These are phyloP conservation scores for Callospermophilus lateralis DNA, from an alignment of 2,113 vertebrate genomes.

Conservation along the genomic window DNA sequence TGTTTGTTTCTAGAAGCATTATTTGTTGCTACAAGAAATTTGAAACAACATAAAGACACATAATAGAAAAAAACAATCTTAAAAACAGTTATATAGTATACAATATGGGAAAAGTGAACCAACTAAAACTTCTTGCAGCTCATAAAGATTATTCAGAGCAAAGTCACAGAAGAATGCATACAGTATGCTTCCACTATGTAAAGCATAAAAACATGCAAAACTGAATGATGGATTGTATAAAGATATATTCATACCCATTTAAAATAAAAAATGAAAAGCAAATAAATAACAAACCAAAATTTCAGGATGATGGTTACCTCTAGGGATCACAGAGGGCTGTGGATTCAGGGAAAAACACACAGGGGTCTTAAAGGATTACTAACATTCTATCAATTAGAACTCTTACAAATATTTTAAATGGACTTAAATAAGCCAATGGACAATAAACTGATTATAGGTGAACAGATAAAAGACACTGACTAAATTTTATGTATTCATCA, in stretches of 20 bases:
- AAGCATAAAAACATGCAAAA: conserved; percentile 24
- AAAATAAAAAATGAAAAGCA: conserved; percentile 32
- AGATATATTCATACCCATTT: not conserved
- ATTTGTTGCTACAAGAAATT: not conserved
- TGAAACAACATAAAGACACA: not conserved
- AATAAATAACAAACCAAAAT: not conserved
- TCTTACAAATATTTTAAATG: not conserved
- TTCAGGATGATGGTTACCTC: not conserved
- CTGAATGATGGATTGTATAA: not conserved
- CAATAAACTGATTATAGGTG: not conserved
- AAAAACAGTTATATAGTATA: not conserved
- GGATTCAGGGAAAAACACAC: not conserved
- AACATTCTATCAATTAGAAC: not conserved
- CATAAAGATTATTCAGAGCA: conserved; percentile 5
- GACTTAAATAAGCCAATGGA: not conserved
- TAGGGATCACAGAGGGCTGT: not conserved
- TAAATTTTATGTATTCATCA: not conserved
- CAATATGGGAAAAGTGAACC: not conserved
- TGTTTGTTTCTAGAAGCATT: conserved; percentile 10
- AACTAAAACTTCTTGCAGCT: not conserved
- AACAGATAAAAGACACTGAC: not conserved
- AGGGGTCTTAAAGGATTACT: not conserved
- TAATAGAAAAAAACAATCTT: not conserved
- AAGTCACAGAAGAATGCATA: conserved; percentile 2
- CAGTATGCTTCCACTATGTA: not conserved